Percentiles rank a stretch among this genome's conserved stretches.
Conservation (phyloP, 1,140 invertebrate genomes). For the Hyphantria cunea region DNA sequence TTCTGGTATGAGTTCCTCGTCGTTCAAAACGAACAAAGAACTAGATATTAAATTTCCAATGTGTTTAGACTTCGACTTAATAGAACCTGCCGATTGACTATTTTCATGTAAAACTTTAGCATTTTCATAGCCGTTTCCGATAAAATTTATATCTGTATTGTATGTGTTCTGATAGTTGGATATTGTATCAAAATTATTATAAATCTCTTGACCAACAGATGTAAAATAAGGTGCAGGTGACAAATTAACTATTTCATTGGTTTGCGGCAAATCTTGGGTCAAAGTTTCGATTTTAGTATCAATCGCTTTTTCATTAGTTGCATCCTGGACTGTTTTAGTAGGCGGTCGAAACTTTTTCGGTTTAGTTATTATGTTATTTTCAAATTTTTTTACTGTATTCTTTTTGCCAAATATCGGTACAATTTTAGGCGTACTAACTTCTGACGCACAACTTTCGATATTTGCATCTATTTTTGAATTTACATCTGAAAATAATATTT, state of each 20-base stretch:
- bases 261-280: slow-evolving; percentile 12
- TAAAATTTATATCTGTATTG: neutral
- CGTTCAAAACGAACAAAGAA: slow-evolving; percentile 54
- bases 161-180: too few species aligned
- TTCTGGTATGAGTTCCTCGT: slow-evolving; percentile 37
- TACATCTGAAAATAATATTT: slow-evolving; percentile 10
- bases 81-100: slow-evolving; percentile 12
- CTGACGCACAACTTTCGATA: neutral
- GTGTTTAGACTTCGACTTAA: slow-evolving; percentile 27
- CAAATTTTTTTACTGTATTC: slow-evolving; percentile 23
- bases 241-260: neutral
- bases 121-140: neutral
- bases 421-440: slow-evolving; percentile 27
- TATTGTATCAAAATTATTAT: too few species aligned
- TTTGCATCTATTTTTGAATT: slow-evolving; percentile 6
- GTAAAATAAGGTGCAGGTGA: too few species aligned
- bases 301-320: neutral
- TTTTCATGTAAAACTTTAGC: neutral
- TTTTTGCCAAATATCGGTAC: slow-evolving; percentile 42
- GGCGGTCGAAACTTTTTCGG: slow-evolving; percentile 48
- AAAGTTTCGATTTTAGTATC: neutral
- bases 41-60: slow-evolving; percentile 49
- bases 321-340: slow-evolving; percentile 29
- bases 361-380: slow-evolving; percentile 27
- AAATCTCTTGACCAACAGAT: too few species aligned